Evolutionary conservation across 2,797 vertebrate genomes (phyloP), one percentile per base, ranked within the genome.

Genomic region (Ptychadena robeensis): DNA sequence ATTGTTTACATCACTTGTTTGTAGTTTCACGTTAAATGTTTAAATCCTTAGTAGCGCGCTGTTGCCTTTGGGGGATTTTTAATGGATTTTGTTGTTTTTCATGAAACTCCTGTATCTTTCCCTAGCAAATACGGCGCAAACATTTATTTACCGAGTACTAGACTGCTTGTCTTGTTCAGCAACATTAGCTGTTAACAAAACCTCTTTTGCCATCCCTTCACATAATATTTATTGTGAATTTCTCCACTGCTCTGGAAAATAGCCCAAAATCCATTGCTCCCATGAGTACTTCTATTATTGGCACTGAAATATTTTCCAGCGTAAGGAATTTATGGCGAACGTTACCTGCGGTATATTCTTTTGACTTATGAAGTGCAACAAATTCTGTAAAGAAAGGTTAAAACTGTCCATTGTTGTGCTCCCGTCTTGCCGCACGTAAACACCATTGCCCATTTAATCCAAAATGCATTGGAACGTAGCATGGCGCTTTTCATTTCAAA

Each of bases 151-250:
- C 11, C 9, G 31, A 27, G 31, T 9, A 12, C 72, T 28, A 35
- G 15, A 10, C 11, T 10, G n/a, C 48, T 71, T 57, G 57, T 74
- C 72, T 74, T 35, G 53, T 61, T 12, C 72, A 74, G 72, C 31
- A 12, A 25, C 61, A 38, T 76, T 76, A 30, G 35, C 40, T 66
- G 63, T 77, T 77, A 67, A 48, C 40, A 18, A 48, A 67, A 37
- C 48, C 76, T 15, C 64, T 67, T 28, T 44, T 37, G 8, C 73
- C 28, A 44, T 76, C 27, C 37, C 61, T 65, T 65, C 40, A 77
- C 74, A 48, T 67, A 65, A 44, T 65, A 67, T 77, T 77, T 77
- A 31, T 79, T 77, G 61, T 77, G 63, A 65, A 44, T 53, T 79
- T 79, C 65, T 59, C 40, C 40, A 34, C 12, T 64, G 6, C 61